Evolutionary conservation across 2,888 invertebrate genomes (phyloP), one percentile per base, ranked within the genome.

Genomic region (Drosophila barbarae): DNA sequence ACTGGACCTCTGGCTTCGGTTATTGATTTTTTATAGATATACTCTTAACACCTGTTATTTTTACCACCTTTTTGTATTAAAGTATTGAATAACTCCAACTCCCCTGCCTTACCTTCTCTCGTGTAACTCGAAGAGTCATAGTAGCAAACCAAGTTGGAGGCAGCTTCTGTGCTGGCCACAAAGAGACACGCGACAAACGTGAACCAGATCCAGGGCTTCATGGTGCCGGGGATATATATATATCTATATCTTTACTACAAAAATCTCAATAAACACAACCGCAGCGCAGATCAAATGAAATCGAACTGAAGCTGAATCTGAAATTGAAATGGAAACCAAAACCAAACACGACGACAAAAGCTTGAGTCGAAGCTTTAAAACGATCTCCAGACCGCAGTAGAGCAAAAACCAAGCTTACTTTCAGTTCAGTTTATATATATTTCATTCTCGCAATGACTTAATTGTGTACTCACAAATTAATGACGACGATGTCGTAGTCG

Each of bases 81-180:
- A 13, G 2, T 28, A 18, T 21, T 32, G 2, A 21, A 32, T 32
- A 32, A 21, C n/a, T 42, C 0, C 15, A 3, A 21, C 26, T 5
- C 0, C 9, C 9, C 30, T 32, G 12, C 8, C 76, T 85, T 80
- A 89, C 89, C 89, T 86, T 88, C 88, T 26, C 88, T 86, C 26
- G 84, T 83, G 51, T 74, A 87, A 65, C 88, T 88, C 2, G 77
- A 68, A 50, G 88, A 88, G 74, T 89, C 87, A 66, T 88, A 89
- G 34, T 83, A 86, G 66, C 89, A 89, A n/a, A 89, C 73, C 49
- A 89, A 64, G 64, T 87, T 87, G 21, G 83, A 77, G 21, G 82
- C 71, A 39, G 77, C 74, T 65, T 75, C 76, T 28, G 68, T 70
- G 47, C 60, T 50, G 8, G 71, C 71, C 54, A 69, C 76, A 57